Evolutionary conservation across 2,888 invertebrate species (phyloP), one percentile per base, ranked within the genome.

Genomic region (Mythimna pallens): DNA sequence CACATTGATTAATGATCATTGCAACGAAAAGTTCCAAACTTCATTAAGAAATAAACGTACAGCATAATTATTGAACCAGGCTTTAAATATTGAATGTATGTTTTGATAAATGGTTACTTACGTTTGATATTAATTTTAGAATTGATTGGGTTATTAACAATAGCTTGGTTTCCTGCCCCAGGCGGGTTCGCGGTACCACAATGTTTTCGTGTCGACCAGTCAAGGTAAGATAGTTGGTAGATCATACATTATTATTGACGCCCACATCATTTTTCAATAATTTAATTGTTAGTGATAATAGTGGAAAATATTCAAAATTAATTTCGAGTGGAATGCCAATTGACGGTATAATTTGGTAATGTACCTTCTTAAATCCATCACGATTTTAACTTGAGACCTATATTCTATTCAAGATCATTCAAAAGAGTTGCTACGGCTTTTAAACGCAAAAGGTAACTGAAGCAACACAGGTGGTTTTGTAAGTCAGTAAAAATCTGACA

Each of bases 141-240:
- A 74, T 78, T 65, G 67, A 82, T 77, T 84, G 84, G 69, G 72
- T 81, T 70, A 82, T 81, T 81, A 81, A 70, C 71, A 43, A 78
- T 70, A 65, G 78, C 54, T 74, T 65, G n/a, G 70, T 73, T 77
- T 69, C n/a, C 69, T 81, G 81, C 81, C 84, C 34, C 47, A n/a
- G 72, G 82, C 70, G 10, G 12, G 25, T 62, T 76, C 63, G 20
- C 17, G 55, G 47, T 73, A 73, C 71, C 57, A 68, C 34, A 50
- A 72, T 66, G 55, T 79, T 62, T 59, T 70, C 59, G 34, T 79
- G 64, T 63, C n/a, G 69, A 70, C 59, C 22, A 20, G 58, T 25
- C 80, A 81, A 81, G 80, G 80, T 83, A 65, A 40, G 34, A 14
- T 62, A 73, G 52, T 62, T 2, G 47, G 47, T 47, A 47, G 47